A percentile compares a stretch with the other conserved stretches of the same genome.
Conservation (phyloP, 2,888 invertebrate genomes). For the Platynereis dumerilii region DNA sequence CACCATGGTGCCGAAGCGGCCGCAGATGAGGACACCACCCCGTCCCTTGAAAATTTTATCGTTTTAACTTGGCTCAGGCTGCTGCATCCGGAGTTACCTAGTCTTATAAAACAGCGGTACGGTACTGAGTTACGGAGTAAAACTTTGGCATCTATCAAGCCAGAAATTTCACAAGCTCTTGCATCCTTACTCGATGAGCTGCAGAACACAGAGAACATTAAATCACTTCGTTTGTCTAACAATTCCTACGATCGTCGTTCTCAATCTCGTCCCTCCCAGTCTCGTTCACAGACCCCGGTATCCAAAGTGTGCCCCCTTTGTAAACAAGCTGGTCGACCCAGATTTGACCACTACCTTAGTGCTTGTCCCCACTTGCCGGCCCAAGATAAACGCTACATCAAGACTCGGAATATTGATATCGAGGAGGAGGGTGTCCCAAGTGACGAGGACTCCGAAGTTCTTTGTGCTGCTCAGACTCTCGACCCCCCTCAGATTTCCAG, state of each 20-base stretch:
- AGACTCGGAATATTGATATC: conserved; percentile 17
- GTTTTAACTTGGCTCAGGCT: conserved; percentile 36
- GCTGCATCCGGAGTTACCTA: conserved; percentile 29
- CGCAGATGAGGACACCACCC: conserved; percentile 31
- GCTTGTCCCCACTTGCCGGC: conserved; percentile 36
- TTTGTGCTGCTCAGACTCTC: background rate
- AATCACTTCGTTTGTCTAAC: conserved; percentile 22
- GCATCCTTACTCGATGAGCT: conserved; percentile 36
- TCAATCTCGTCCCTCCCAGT: background rate
- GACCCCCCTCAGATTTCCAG: no score
- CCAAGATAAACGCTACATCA: conserved; percentile 30
- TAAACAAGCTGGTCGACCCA: conserved; percentile 28
- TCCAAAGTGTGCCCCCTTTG: conserved; percentile 35
- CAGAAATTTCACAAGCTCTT: conserved; percentile 38
- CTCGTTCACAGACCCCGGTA: background rate
- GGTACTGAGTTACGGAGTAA: conserved; percentile 36
- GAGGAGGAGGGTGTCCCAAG: conserved; percentile 10
- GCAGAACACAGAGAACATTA: conserved; percentile 24
- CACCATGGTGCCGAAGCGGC: conserved; percentile 21
- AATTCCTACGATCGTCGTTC: background rate
- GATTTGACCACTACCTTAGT: conserved; percentile 34
- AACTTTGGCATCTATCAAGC: conserved; percentile 39
- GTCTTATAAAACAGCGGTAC: conserved; percentile 37
- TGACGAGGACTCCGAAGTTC: background rate
- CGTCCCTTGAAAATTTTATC: conserved; percentile 37